Percentiles rank a stretch among this genome's conserved stretches.
These are phyloP conservation scores for Coracias cyanogaster DNA, from an alignment of 2,797 vertebrate species.

Conservation along the genomic window DNA sequence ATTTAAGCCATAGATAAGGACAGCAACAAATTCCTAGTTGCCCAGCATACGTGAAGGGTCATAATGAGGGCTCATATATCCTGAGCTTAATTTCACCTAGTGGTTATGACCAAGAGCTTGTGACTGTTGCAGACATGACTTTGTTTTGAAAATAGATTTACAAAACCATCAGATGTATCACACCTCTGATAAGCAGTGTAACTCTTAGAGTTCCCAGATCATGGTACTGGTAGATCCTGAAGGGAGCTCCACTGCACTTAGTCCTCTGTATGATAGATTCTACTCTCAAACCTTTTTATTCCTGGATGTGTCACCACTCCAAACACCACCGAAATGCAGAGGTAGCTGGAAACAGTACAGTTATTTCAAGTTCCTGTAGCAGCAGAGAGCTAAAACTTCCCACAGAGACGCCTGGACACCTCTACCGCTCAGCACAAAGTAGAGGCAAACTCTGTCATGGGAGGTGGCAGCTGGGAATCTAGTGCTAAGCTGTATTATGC, in stretches of 20 bases:
- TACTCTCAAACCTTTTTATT: not conserved
- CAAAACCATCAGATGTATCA: not conserved
- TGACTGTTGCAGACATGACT: not conserved
- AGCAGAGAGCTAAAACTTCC: not conserved
- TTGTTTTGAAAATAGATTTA: not conserved
- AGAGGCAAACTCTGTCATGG: not conserved
- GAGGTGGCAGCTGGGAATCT: not conserved
- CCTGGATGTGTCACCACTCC: not conserved
- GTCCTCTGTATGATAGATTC: not conserved
- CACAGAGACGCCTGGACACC: not conserved
- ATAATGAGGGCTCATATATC: not conserved
- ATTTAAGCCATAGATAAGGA: not conserved
- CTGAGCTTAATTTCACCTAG: not conserved
- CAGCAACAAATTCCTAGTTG: not conserved
- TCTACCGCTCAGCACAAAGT: not conserved
- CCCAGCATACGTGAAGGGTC: not conserved
- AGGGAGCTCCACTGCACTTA: not conserved
- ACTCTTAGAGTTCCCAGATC: not conserved
- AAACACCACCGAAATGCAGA: not conserved
- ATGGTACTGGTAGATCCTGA: not conserved
- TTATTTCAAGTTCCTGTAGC: not conserved
- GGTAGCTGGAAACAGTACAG: not conserved
- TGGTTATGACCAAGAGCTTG: not conserved
- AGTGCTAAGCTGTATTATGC: not conserved
- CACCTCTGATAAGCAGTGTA: fast-evolving